Conservation (phyloP, 2,797 vertebrate genomes). For the Dryobates pubescens region DNA sequence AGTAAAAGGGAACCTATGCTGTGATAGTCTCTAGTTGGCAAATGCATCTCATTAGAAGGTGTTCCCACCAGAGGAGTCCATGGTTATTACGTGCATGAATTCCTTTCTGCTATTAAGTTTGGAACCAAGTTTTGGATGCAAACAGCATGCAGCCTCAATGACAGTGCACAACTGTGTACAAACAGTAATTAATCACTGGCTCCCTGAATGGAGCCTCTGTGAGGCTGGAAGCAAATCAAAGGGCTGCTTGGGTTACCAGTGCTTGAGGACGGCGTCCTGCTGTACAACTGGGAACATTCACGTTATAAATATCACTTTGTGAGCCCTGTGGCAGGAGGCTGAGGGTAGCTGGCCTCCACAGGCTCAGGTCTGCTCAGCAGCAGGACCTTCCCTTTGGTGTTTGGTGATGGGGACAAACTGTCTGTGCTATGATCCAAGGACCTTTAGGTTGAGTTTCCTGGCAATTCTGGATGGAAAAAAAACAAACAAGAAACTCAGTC, state of each 20-base stretch:
- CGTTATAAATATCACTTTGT: conserved; percentile 56
- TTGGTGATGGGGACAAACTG: conserved; percentile 44
- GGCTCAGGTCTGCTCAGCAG: conserved; percentile 33
- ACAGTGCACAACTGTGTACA: conserved; percentile 43
- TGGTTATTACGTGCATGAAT: conserved; percentile 25
- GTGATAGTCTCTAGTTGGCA: background rate
- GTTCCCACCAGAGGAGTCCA: conserved; percentile 21
- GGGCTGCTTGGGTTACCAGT: conserved; percentile 11
- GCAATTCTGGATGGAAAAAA: conserved; percentile 53
- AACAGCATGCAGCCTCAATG: conserved; percentile 10
- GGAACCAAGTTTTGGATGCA: conserved; percentile 53
- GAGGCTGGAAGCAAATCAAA: conserved; percentile 61
- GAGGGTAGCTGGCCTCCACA: conserved; percentile 36
- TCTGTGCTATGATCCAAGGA: conserved; percentile 16
- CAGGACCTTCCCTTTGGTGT: conserved; percentile 16
- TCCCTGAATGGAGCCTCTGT: conserved; percentile 67
- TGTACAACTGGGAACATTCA: conserved; percentile 66
- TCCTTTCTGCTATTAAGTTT: conserved; percentile 46
- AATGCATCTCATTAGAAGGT: conserved; percentile 45
- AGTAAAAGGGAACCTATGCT: conserved; percentile 30
- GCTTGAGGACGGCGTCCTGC: background rate
- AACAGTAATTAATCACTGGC: conserved; percentile 62
- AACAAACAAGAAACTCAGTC: background rate
- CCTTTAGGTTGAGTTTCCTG: conserved; percentile 64
- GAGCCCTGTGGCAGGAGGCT: conserved; percentile 3